These are phyloP conservation scores for Edolisoma coerulescens DNA, from an alignment of 2,113 vertebrate genomes.

Conservation along the genomic window DNA sequence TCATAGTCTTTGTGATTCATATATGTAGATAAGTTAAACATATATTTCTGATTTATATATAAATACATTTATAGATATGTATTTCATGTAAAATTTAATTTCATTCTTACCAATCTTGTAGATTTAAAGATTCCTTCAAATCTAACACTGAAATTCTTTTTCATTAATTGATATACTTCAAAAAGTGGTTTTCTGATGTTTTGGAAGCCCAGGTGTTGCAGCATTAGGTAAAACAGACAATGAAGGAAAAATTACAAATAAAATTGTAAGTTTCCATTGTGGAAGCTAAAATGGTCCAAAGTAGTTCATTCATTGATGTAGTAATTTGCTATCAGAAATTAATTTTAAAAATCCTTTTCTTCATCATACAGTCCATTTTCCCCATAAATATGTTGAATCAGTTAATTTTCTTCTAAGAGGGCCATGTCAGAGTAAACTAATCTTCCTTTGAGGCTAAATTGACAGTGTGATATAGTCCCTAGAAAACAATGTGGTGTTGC, in stretches of 20 bases:
- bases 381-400: not conserved
- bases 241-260: not conserved
- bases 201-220: not conserved
- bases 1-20: not conserved
- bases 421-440: not conserved
- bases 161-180: not conserved
- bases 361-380: not conserved
- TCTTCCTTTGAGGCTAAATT: not conserved
- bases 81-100: not conserved
- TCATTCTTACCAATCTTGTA: not conserved
- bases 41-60: not conserved
- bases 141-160: not conserved
- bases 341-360: not conserved
- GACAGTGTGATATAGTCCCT: not conserved
- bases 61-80: not conserved
- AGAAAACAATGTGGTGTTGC: not conserved
- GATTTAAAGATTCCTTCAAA: not conserved
- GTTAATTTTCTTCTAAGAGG: not conserved
- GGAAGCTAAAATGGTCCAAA: not conserved
- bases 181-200: not conserved
- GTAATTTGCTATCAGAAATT: not conserved
- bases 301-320: not conserved
- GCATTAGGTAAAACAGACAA: not conserved
- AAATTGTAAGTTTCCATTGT: not conserved
- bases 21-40: not conserved